These are phyloP conservation scores for Cyclargus thomasi DNA, from an alignment of 1,140 invertebrate genomes.

Conservation along the genomic window DNA sequence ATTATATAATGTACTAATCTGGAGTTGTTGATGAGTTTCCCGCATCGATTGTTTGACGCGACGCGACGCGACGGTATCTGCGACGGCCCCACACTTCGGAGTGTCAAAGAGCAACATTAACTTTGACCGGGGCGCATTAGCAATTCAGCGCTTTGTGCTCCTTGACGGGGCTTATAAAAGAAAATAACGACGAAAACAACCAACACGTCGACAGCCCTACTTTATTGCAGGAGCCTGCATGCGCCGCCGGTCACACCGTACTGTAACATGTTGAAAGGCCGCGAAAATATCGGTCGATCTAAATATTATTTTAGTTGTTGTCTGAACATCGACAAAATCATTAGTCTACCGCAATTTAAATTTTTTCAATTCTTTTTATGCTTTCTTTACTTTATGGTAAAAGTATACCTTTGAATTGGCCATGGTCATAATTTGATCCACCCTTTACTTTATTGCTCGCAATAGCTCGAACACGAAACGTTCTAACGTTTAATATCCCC, in stretches of 20 bases:
- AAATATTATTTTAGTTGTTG: too few species aligned
- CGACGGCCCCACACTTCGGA: neutral
- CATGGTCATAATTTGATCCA: neutral
- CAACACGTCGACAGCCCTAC: conserved; percentile 17
- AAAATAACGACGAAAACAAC: conserved; percentile 17
- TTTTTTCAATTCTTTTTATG: too few species aligned
- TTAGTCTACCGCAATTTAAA: too few species aligned
- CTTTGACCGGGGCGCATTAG: neutral
- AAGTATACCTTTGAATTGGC: neutral
- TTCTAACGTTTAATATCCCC: neutral
- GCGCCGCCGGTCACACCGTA: neutral
- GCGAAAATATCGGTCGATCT: too few species aligned
- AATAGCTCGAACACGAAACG: neutral
- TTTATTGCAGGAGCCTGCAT: conserved; percentile 20
- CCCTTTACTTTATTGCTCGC: neutral
- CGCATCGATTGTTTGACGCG: neutral
- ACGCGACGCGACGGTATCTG: neutral
- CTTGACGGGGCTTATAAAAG: conserved; percentile 14
- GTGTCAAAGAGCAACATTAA: neutral
- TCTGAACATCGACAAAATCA: too few species aligned
- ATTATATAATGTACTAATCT: neutral
- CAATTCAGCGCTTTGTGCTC: conserved; percentile 11
- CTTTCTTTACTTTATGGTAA: neutral
- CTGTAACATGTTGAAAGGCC: neutral
- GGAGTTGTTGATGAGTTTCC: too few species aligned